These are phyloP conservation scores for Ornithoptera priamus DNA, from an alignment of 2,888 invertebrate species.

Conservation along the genomic window DNA sequence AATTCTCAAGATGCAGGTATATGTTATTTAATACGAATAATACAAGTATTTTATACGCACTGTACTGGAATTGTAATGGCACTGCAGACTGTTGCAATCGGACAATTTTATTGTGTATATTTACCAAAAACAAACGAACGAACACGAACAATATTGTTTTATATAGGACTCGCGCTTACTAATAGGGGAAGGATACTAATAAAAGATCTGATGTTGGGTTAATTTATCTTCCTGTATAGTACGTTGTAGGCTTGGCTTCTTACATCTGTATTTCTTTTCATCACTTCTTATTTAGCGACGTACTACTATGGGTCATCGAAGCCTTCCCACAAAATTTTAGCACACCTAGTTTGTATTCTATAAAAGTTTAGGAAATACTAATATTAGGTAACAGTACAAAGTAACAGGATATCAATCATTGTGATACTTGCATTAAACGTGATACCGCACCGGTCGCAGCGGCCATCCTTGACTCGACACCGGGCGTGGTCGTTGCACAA, in stretches of 20 bases:
- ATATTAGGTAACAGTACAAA: background rate
- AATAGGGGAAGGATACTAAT: background rate
- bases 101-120: constrained; percentile 12
- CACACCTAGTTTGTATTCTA: background rate
- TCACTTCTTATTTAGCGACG: background rate
- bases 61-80: constrained; percentile 17
- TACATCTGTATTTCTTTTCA: background rate
- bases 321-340: too few relatives aligned
- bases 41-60: constrained; percentile 22
- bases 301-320: background rate
- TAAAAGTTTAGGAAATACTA: background rate
- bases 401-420: constrained; percentile 8
- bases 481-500: constrained; percentile 30
- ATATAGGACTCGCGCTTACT: too few relatives aligned
- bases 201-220: background rate
- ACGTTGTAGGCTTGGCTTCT: background rate
- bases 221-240: background rate
- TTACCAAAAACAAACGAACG: constrained; percentile 1
- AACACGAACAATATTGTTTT: background rate
- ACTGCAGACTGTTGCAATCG: constrained; percentile 20
- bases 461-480: constrained; percentile 31
- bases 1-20: constrained; percentile 31
- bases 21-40: constrained; percentile 29
- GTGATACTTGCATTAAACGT: constrained; percentile 1
- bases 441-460: constrained; percentile 14